Evolutionary conservation across 2,113 vertebrate species (phyloP).

Genomic region (Strix aluco): DNA sequence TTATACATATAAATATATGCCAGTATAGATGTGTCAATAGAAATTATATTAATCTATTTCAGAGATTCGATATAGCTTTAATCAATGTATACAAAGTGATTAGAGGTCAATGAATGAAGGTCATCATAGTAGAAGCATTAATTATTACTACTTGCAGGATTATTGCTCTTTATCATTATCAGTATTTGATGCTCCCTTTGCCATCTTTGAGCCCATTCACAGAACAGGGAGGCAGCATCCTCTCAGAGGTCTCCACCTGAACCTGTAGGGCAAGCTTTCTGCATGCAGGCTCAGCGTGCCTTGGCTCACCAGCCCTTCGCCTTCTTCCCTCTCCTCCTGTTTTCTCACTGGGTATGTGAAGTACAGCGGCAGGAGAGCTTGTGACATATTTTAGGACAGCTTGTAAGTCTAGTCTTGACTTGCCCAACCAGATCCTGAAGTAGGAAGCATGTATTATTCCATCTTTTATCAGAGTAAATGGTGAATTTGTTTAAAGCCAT

Average conservation of each 20-base stretch:
- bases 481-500: background rate
- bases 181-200: background rate
- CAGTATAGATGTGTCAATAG: background rate
- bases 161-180: background rate
- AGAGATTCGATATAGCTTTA: background rate
- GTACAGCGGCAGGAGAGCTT: background rate
- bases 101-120: background rate
- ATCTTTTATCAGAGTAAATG: background rate
- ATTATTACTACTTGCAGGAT: background rate
- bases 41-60: background rate
- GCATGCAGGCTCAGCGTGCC: background rate
- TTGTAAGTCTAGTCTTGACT: background rate
- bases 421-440: background rate
- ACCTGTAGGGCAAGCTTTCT: background rate
- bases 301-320: background rate
- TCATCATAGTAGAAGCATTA: background rate
- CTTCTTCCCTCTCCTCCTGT: background rate
- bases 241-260: background rate
- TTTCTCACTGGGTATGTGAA: background rate
- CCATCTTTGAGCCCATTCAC: background rate
- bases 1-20: background rate
- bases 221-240: background rate
- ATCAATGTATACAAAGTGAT: background rate
- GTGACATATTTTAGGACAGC: background rate
- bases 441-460: background rate